Base-by-base conservation (phyloP, 2,797 vertebrate genomes). In the Tamandua tetradactyla region DNA sequence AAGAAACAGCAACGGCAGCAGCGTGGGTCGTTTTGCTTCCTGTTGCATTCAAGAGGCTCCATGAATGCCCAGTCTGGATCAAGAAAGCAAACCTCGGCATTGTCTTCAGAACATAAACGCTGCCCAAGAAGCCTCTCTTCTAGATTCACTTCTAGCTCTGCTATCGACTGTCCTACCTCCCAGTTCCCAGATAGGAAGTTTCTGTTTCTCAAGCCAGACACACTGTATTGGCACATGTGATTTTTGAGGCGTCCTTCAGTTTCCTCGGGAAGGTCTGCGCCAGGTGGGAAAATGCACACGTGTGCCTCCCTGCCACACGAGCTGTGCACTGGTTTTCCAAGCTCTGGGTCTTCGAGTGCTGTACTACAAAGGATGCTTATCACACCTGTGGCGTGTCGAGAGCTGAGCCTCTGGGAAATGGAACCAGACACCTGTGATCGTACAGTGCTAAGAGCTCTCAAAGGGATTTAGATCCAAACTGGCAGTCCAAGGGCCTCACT, bases 301-400 rank as follows among this genome's bases (percentile, higher is more conserved):
- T 4, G 1, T 1, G 7, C 27, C 62, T 72, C 12, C 44, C 47
- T n/a, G n/a, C n/a, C n/a, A n/a, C n/a, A n/a, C n/a, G n/a, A 0
- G 1, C 10, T 7, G 4, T 5, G 71, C 11, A 0, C 22, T 5
- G 10, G 5, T 35, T 27, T 64, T 64, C 57, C 15, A 27, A 55
- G 52, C 27, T 5, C 37, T 32, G 37, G 10, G 6, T 30, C 61
- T 32, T 2, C 20, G 4, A 13, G 15, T n/a, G n/a, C 52, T 42
- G 30, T 35, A 25, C 10, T 0, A 8, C 11, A 32, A 17, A 30
- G 49, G 52, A 55, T 4, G 3, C 44, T 55, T n/a, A 1, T 20
- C 32, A 25, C 17, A 61, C 44, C 32, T 1, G n/a, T 5, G 37
- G 5, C 1, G 32, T 20, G n/a, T 5, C 10, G n/a, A 25, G 81